These are phyloP conservation scores for Drosophila ficusphila DNA, from an alignment of 1,140 invertebrate species.

Conservation along the genomic window DNA sequence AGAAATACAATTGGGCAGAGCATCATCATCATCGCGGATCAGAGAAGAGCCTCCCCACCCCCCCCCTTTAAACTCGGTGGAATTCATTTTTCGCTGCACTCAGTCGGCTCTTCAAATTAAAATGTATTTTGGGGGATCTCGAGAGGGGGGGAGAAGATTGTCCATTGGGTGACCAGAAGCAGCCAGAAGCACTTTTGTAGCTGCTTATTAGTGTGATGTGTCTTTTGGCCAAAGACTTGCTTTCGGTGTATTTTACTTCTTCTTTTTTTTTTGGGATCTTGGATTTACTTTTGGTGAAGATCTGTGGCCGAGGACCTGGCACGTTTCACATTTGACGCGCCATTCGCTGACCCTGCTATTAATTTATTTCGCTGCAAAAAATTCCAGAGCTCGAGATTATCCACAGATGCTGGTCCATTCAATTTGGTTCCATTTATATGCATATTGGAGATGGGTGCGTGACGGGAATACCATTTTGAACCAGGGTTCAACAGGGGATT, in stretches of 20 bases:
- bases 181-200: slow-evolving; percentile 81
- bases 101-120: slow-evolving; percentile 62
- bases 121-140: slow-evolving; percentile 67
- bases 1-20: slow-evolving; percentile 70
- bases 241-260: too few species aligned
- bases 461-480: not conserved
- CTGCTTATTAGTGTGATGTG: slow-evolving; percentile 76
- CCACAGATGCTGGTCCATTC: slow-evolving; percentile 34
- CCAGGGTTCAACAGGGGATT: not conserved
- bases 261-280: not conserved
- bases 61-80: slow-evolving; percentile 32
- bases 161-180: slow-evolving; percentile 72
- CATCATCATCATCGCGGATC: too few species aligned
- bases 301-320: slow-evolving; percentile 41
- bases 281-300: slow-evolving; percentile 1
- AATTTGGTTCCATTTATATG: slow-evolving; percentile 37
- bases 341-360: slow-evolving; percentile 61
- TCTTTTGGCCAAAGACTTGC: slow-evolving; percentile 41
- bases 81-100: slow-evolving; percentile 57
- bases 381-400: slow-evolving; percentile 25
- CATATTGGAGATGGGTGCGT: slow-evolving; percentile 18
- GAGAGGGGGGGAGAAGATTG: not conserved
- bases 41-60: too few species aligned
- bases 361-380: slow-evolving; percentile 57
- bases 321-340: slow-evolving; percentile 76